These are phyloP conservation scores for Pygoscelis antarcticus DNA, from an alignment of 2,113 vertebrate species.

Conservation along the genomic window DNA sequence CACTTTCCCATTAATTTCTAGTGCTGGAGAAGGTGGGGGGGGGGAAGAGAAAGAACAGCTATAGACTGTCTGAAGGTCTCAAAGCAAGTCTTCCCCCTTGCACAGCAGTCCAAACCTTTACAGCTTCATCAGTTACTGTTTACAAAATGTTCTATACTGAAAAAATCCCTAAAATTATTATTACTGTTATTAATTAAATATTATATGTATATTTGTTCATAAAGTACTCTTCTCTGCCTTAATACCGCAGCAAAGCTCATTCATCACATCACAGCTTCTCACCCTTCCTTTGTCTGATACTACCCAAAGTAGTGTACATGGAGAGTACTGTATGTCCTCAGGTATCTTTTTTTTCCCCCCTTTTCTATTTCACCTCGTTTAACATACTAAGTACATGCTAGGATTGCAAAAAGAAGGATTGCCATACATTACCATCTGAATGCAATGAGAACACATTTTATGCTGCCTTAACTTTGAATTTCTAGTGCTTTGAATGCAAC, in stretches of 20 bases:
- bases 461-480: constrained; percentile 43
- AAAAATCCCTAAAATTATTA: background rate
- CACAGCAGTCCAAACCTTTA: background rate
- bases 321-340: background rate
- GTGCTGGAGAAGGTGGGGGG: background rate
- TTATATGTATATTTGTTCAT: background rate
- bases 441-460: constrained; percentile 36
- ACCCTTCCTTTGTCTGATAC: background rate
- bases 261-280: background rate
- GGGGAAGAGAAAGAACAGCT: background rate
- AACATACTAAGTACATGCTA: background rate
- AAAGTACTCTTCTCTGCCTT: background rate
- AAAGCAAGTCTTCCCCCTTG: background rate
- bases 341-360: background rate
- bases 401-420: background rate
- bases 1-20: background rate
- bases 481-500: constrained; percentile 31
- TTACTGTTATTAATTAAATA: background rate
- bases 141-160: background rate
- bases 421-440: background rate
- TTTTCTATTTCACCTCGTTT: constrained; percentile 8
- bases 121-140: background rate
- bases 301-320: background rate
- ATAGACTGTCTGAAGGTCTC: background rate
- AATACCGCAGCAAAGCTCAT: background rate